Base-by-base conservation (phyloP, 2,888 invertebrate genomes). In the Diploptera punctata region DNA sequence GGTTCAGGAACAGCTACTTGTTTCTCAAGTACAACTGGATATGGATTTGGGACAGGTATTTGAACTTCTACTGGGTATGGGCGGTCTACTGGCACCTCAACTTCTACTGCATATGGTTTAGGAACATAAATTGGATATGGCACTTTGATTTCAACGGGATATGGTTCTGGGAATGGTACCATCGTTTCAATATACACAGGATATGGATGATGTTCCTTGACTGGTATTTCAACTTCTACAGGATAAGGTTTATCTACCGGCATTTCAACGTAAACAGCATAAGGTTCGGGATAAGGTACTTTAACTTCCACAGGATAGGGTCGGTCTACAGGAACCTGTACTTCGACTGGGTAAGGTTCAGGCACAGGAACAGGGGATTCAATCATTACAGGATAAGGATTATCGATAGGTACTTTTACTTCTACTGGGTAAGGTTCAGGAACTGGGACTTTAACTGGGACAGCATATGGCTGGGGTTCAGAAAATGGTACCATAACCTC, bases 191-290 rank as follows among this genome's bases (percentile, higher is more conserved):
- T 81, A 73, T 44, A 21, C 73, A 77, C 69, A 90, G 88, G 91
- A 38, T 54, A 89, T 90, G 88, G 91, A 33, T 62, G 89, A 9
- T 57, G 60, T 16, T 72, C 69, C 3, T 62, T 69, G n/a, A 65
- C 29, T 3, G 65, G 65, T 1, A 65, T 79, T 75, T 82, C 81
- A 74, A 82, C 83, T 72, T 82, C 83, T 2, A 82, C 38, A 44
- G 54, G 47, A 21, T 71, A 67, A 44, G 68, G 57, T n/a, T 68
- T 52, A 44, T 68, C 71, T 33, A 67, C 67, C 7, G 67, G 89
- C 77, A 88, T 89, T 79, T 91, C 91, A 71, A 93, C 93, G 68
- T 90, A 92, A 80, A 91, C 77, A 85, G 91, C 84, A 86, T 90
- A 77, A 84, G 91, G 83, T 84, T 89, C 83, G 90, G 88, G 91